These are phyloP conservation scores for Lanistes nyassanus DNA, from an alignment of 1,140 invertebrate genomes.

Conservation along the genomic window DNA sequence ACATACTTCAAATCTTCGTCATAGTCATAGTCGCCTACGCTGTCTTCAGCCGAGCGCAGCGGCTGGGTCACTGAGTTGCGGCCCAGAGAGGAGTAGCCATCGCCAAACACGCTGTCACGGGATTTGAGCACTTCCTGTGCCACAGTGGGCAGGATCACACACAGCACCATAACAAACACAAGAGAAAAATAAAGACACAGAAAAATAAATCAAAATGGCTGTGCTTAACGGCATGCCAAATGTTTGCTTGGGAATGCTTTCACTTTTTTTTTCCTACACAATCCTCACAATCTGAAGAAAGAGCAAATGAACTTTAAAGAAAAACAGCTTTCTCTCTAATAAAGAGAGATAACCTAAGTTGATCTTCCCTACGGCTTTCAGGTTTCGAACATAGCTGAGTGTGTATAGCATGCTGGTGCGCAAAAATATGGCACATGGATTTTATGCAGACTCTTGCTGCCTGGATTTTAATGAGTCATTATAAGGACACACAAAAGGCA, in stretches of 20 bases:
- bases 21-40: constrained; percentile 52
- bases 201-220: constrained; percentile 11
- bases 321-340: too few species aligned
- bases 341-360: too few species aligned
- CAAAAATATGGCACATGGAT: too few species aligned
- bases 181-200: constrained; percentile 21
- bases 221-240: too few species aligned
- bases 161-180: constrained; percentile 12
- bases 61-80: constrained; percentile 39
- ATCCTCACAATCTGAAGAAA: constrained; percentile 7
- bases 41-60: constrained; percentile 47
- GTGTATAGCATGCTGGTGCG: too few species aligned
- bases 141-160: constrained; percentile 4
- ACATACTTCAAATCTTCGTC: constrained; percentile 53
- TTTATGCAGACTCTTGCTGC: too few species aligned
- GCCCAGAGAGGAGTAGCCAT: constrained; percentile 49
- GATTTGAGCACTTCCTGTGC: constrained; percentile 38
- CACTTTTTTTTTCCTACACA: too few species aligned
- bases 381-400: too few species aligned
- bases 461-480: too few species aligned
- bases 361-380: too few species aligned
- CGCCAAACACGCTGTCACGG: constrained; percentile 47
- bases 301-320: constrained; percentile 12
- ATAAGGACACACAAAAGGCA: too few species aligned
- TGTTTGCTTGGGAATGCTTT: neutral